phyloP scores from a whole-genome alignment of 2,888 invertebrate genomes.

The Ellobium chinense region DNA sequence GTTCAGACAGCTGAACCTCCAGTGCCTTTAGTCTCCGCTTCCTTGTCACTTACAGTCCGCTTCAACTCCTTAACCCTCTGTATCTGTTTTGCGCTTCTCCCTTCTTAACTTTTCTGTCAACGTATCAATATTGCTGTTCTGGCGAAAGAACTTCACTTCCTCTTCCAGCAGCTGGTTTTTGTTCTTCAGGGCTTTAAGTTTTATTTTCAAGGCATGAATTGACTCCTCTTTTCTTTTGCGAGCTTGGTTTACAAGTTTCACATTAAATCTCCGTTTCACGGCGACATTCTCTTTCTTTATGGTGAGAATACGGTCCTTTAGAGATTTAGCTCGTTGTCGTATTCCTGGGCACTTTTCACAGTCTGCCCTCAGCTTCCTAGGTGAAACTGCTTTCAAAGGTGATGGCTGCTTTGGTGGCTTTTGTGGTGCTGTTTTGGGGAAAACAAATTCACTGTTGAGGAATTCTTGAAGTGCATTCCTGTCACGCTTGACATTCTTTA shows the following conservation, averaged over 20 bases:
- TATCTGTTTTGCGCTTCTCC: background rate
- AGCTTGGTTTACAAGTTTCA: background rate
- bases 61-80: background rate
- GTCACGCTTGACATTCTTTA: background rate
- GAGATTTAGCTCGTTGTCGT: background rate
- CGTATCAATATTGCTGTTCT: background rate
- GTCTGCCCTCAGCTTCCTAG: background rate
- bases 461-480: background rate
- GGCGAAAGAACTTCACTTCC: background rate
- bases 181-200: background rate
- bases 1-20: background rate
- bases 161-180: background rate
- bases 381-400: background rate
- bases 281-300: background rate
- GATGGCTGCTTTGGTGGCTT: background rate
- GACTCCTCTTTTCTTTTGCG: background rate
- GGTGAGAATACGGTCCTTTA: background rate
- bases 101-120: background rate
- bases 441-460: background rate
- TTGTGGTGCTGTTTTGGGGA: background rate
- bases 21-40: background rate
- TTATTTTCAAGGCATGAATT: background rate
- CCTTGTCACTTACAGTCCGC: background rate
- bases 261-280: background rate
- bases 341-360: background rate